These are phyloP conservation scores for Loris lydekkerianus DNA, from an alignment of 2,797 vertebrate genomes.

Conservation along the genomic window DNA sequence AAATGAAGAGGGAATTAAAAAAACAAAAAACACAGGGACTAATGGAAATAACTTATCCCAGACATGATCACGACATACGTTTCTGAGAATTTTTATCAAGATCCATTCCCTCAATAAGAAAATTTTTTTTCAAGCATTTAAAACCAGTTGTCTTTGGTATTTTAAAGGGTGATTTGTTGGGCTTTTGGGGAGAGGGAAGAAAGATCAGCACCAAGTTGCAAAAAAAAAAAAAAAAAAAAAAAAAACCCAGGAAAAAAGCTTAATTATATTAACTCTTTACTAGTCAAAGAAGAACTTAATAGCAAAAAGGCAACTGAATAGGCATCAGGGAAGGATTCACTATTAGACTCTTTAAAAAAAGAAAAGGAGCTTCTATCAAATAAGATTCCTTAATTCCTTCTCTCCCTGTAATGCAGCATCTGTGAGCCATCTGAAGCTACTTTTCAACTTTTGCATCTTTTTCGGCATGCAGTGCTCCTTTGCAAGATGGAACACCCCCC, in stretches of 20 bases:
- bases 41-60: neutral
- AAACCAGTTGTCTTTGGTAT: slow-evolving; percentile 88
- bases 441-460: neutral
- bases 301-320: neutral
- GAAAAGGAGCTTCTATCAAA: neutral
- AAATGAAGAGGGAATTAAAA: neutral
- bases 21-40: neutral
- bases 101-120: slow-evolving; percentile 63
- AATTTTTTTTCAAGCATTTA: slow-evolving; percentile 76
- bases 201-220: slow-evolving; percentile 51
- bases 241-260: neutral
- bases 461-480: neutral
- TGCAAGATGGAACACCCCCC: accelerated
- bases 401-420: neutral
- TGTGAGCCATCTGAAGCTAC: neutral
- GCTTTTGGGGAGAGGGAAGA: no score
- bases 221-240: slow-evolving; percentile 2
- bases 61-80: neutral
- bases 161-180: slow-evolving; percentile 60
- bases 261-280: neutral
- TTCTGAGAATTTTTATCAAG: slow-evolving; percentile 62
- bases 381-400: neutral
- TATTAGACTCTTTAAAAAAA: neutral
- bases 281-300: neutral
- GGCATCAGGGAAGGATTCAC: neutral